Base-by-base conservation (phyloP, 2,888 invertebrate genomes). In the Drymonia ruficornis region DNA sequence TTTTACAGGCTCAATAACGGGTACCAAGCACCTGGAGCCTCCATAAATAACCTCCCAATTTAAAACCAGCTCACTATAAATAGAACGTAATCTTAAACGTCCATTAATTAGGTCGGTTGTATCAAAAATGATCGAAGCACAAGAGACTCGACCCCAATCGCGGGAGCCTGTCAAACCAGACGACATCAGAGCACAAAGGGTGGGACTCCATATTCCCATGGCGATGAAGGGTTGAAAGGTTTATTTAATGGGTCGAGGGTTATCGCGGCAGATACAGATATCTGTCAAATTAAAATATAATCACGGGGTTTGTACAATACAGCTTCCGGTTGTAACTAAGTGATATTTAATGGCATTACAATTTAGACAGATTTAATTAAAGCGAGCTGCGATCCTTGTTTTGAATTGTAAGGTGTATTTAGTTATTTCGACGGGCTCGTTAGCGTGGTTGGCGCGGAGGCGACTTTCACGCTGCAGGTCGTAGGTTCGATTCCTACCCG, bases 141-240 rank as follows among this genome's bases (percentile, higher is more conserved):
- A 62, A 61, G 52, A 67, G 67, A 53, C 54, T 61, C 57, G 53
- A 64, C 72, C 70, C 54, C 64, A 72, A 72, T 65, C 63, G 63
- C 54, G 56, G 53, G 62, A 61, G 56, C 56, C 64, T 71, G 70
- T 72, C 65, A 69, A 65, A 69, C 66, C 67, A 69, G 65, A 58
- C 64, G 67, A 66, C 71, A 66, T 61, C 55, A 65, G 58, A 55
- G 53, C 53, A 70, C 70, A 71, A 70, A 68, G 67, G 63, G 61
- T 56, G 56, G 54, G 67, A 61, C 52, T 52, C 49, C 47, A 67
- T 57, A 56, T 50, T 70, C 59, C 59, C 59, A 55, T 56, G 49
- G 56, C 60, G 56, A 63, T 57, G 60, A 63, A 65, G 63, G 61
- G 66, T 56, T 66, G 63, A 63, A 72, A 72, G 72, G 72, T 71